Percentiles rank a stretch among this genome's conserved stretches.
These are phyloP conservation scores for Zaprionus obscuricornis DNA, from an alignment of 2,888 invertebrate species.

Conservation along the genomic window DNA sequence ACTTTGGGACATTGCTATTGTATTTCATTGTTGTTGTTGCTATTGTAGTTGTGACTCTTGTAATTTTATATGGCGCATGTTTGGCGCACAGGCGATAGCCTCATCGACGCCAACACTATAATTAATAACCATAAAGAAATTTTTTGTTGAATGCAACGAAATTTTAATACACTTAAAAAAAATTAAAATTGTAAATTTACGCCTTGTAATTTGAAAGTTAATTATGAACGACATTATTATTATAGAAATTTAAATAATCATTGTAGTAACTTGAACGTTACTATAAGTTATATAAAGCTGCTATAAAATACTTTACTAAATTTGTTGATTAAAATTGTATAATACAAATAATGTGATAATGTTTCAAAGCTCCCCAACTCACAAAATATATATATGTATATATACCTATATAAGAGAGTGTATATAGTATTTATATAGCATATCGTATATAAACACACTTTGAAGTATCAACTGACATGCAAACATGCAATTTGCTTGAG, in stretches of 20 bases:
- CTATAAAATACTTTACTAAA: not conserved
- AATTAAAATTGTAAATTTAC: not conserved
- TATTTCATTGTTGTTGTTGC: constrained; percentile 1
- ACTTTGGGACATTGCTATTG: constrained; percentile 32
- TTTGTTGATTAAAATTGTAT: too few species aligned
- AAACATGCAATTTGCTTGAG: constrained; percentile 56
- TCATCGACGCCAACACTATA: constrained; percentile 50
- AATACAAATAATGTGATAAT: constrained; percentile 16
- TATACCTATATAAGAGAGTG: constrained; percentile 1
- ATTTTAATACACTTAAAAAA: constrained; percentile 29
- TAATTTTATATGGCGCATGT: constrained; percentile 52
- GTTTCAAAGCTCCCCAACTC: constrained; percentile 6
- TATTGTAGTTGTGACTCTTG: constrained; percentile 23
- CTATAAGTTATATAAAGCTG: not conserved
- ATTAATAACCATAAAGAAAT: constrained; percentile 24
- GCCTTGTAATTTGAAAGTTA: too few species aligned
- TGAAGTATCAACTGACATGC: constrained; percentile 56
- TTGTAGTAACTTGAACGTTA: constrained; percentile 12
- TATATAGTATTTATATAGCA: constrained; percentile 23
- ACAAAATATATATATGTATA: too few species aligned
- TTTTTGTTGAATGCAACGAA: too few species aligned
- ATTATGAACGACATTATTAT: too few species aligned
- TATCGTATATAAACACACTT: constrained; percentile 23
- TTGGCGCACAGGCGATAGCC: constrained; percentile 32
- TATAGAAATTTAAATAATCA: too few species aligned